Percentiles rank a stretch among this genome's conserved stretches.
Conservation (phyloP, 2,888 invertebrate species). For the Pediacus dermestoides region DNA sequence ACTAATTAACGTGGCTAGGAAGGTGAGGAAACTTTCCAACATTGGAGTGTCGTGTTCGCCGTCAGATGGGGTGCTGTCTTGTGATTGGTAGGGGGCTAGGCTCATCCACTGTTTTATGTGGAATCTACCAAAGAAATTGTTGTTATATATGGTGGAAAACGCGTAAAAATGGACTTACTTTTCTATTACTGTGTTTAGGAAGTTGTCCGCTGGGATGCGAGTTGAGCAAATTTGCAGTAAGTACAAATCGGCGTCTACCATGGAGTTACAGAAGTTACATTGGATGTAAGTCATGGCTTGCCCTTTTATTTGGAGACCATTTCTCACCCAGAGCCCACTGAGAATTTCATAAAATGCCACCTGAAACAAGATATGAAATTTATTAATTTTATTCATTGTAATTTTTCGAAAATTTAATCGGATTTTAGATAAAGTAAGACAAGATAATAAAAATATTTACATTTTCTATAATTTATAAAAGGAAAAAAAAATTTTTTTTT, state of each 20-base stretch:
- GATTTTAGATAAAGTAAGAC: no score
- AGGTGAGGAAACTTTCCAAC: conserved; percentile 90
- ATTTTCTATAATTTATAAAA: no score
- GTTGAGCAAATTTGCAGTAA: conserved; percentile 91
- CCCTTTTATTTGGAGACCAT: conserved; percentile 96
- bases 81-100: conserved; percentile 64
- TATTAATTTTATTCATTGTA: neutral
- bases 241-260: conserved; percentile 96
- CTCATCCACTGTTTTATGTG: conserved; percentile 85
- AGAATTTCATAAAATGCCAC: conserved; percentile 94
- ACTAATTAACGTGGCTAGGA: conserved; percentile 83
- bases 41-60: conserved; percentile 83
- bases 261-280: conserved; percentile 97
- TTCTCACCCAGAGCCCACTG: conserved; percentile 92
- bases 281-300: conserved; percentile 99
- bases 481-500: no score
- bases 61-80: conserved; percentile 56
- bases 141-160: no score
- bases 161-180: conserved; percentile 63
- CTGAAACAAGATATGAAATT: conserved; percentile 55
- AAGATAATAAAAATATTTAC: no score
- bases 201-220: conserved; percentile 80
- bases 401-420: no score
- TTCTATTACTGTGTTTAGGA: conserved; percentile 82
- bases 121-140: conserved; percentile 61